Conservation (phyloP, 92 coral and sea anemone genomes). For the Nematostella vectensis region DNA sequence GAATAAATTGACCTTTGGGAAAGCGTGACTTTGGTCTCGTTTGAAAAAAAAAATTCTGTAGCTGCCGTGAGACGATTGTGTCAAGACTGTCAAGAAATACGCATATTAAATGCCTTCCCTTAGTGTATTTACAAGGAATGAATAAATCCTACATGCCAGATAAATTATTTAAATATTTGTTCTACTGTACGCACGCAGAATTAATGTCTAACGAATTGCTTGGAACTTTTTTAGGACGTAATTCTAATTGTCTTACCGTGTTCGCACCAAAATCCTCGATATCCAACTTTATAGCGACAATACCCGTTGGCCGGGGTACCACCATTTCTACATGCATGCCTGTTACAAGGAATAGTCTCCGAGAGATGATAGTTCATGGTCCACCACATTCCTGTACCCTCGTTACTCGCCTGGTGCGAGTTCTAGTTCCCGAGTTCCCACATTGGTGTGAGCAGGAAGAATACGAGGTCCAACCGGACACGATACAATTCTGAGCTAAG, state of each 20-base stretch:
- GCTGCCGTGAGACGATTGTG: too few species aligned
- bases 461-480: slow-evolving; percentile 23
- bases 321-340: slow-evolving; percentile 61
- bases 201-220: too few species aligned
- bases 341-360: slow-evolving; percentile 52
- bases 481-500: slow-evolving; percentile 17
- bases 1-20: too few species aligned
- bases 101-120: too few species aligned
- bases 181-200: too few species aligned
- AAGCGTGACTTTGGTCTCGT: too few species aligned
- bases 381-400: slow-evolving; percentile 25
- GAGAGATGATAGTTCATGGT: slow-evolving; percentile 32
- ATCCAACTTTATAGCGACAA: slow-evolving; percentile 45
- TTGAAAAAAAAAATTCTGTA: too few species aligned
- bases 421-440: slow-evolving; percentile 33
- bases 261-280: slow-evolving; percentile 48
- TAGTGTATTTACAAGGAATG: too few species aligned
- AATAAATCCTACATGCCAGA: too few species aligned
- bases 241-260: slow-evolving; percentile 18
- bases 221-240: not conserved
- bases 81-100: too few species aligned
- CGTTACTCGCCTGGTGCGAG: slow-evolving; percentile 3
- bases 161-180: too few species aligned
- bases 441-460: slow-evolving; percentile 37
- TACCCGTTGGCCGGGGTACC: slow-evolving; percentile 59